Evolutionary conservation across 2,797 vertebrate species (phyloP).

Genomic region (Sandelia bainsii): DNA sequence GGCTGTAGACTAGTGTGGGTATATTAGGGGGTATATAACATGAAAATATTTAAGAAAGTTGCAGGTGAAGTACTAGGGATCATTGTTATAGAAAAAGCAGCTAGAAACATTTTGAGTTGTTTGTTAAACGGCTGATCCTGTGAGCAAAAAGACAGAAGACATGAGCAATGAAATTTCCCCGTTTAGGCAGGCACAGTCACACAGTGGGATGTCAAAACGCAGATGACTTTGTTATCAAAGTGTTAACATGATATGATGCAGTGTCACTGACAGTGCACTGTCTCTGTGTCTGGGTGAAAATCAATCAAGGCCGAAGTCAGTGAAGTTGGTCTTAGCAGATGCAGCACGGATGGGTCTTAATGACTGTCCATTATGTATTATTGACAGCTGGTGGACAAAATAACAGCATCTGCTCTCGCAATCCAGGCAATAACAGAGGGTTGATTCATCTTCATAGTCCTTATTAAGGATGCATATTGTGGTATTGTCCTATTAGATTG

Average conservation of each 20-base stretch:
- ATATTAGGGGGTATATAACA: background rate
- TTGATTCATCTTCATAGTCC: background rate
- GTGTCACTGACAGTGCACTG: conserved; percentile 49
- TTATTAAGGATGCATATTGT: background rate
- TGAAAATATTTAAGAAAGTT: conserved; percentile 3
- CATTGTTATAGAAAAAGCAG: conserved; percentile 18
- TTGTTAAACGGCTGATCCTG: conserved; percentile 22
- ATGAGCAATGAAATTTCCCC: conserved; percentile 41
- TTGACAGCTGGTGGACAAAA: conserved; percentile 52
- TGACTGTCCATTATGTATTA: conserved; percentile 35
- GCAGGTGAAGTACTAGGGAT: background rate
- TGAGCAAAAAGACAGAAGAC: conserved; percentile 31
- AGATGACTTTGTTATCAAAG: conserved; percentile 63
- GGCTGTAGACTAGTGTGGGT: background rate
- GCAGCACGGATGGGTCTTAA: conserved; percentile 27
- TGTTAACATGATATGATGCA: conserved; percentile 53
- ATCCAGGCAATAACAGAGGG: conserved; percentile 1
- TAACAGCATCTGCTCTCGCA: conserved; percentile 1
- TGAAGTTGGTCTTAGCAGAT: conserved; percentile 43
- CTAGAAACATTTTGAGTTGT: conserved; percentile 28
- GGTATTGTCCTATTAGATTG: background rate
- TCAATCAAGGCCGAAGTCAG: conserved; percentile 44
- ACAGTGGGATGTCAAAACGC: conserved; percentile 58
- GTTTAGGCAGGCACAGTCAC: conserved; percentile 35
- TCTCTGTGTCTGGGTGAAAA: conserved; percentile 35